Evolutionary conservation across 2,888 invertebrate species (phyloP).

Genomic region (Agonopterix subpropinquella): DNA sequence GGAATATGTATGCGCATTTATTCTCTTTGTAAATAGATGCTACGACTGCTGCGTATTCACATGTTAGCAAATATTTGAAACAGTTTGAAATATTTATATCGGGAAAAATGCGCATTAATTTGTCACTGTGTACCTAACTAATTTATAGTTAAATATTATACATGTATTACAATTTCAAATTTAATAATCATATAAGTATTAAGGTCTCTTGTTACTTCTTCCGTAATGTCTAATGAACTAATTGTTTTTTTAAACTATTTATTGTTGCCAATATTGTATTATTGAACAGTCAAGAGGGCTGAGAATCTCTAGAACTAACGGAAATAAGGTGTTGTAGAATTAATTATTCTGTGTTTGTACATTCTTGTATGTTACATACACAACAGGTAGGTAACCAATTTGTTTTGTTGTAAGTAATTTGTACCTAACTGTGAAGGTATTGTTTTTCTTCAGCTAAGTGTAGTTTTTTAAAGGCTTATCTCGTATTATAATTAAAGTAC

Average conservation of each 20-base stretch:
- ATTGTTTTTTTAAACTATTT: neutral
- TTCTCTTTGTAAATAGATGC: neutral
- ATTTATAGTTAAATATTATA: constrained; percentile 6
- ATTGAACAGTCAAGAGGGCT: neutral
- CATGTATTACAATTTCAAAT: constrained; percentile 16
- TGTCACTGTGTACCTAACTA: constrained; percentile 45
- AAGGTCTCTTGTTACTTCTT: constrained; percentile 13
- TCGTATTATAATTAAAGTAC: no score
- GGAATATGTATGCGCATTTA: neutral
- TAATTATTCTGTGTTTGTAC: no score
- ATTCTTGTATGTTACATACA: no score
- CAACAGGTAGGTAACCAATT: no score
- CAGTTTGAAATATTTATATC: constrained; percentile 7
- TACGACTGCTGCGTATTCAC: neutral
- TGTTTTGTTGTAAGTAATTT: no score
- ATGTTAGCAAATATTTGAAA: neutral
- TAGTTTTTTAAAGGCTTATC: no score
- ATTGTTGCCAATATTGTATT: neutral
- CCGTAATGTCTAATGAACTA: neutral
- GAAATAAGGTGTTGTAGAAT: no score
- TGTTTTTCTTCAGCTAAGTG: no score
- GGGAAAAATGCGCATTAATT: constrained; percentile 18
- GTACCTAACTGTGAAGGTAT: no score
- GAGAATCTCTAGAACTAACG: neutral
- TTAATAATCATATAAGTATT: constrained; percentile 19